Percentiles rank a stretch among this genome's conserved stretches.
phyloP scores from a whole-genome alignment of 2,113 vertebrate genomes.

The Loxodonta africana region DNA sequence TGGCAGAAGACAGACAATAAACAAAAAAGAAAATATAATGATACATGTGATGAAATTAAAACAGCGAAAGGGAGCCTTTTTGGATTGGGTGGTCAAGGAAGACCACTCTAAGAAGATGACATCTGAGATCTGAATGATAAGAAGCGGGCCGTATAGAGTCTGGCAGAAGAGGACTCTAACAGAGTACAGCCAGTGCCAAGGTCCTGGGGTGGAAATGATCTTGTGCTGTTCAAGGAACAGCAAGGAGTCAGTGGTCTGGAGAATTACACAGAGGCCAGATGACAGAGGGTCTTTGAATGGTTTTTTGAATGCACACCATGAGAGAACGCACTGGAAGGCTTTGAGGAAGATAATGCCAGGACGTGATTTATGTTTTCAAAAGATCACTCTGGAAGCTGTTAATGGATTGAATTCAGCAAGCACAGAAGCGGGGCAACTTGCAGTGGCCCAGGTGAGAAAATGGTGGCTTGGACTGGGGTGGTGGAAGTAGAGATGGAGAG shows the following conservation, averaged over 20 bases:
- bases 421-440: not conserved
- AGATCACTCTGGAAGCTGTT: not conserved
- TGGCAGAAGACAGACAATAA: not conserved
- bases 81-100: not conserved
- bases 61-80: not conserved
- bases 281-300: too few species aligned
- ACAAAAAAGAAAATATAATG: not conserved
- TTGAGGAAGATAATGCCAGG: not conserved
- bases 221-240: not conserved
- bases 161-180: not conserved
- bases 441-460: not conserved
- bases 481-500: not conserved
- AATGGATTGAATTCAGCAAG: not conserved
- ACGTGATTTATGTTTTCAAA: not conserved
- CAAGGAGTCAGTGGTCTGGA: not conserved
- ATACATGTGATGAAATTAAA: not conserved
- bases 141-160: not conserved
- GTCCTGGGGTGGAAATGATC: not conserved
- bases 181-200: not conserved
- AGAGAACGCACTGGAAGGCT: not conserved
- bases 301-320: not conserved
- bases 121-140: too few species aligned
- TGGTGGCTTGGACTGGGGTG: not conserved
- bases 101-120: not conserved
- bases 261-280: not conserved